A percentile compares a stretch with the other conserved stretches of the same genome.
Conservation (phyloP, 2,888 invertebrate species). For the Spicauda simplicius region DNA sequence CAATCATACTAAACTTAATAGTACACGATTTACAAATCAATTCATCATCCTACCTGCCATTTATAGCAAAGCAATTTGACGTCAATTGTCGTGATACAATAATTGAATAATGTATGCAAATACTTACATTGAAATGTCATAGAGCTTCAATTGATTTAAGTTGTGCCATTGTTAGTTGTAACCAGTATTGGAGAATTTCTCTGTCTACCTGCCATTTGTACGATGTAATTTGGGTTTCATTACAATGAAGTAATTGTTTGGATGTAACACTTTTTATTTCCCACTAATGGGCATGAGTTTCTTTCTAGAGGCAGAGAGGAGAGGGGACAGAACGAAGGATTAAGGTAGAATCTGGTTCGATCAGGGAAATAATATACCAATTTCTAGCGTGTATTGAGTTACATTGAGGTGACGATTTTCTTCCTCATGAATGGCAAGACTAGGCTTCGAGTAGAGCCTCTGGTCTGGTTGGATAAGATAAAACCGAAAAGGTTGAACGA, state of each 20-base stretch:
- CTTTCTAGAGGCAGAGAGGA: no score
- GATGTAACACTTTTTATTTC: no score
- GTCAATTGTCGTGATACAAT: background rate
- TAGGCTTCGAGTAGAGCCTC: no score
- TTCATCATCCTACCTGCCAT: background rate
- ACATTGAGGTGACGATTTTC: no score
- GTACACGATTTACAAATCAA: background rate
- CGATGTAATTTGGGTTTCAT: background rate
- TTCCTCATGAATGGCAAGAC: no score
- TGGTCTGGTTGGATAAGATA: no score
- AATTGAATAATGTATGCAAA: conserved; percentile 46
- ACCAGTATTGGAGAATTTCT: conserved; percentile 10
- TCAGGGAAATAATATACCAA: no score
- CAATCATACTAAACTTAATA: background rate
- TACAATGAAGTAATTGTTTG: conserved; percentile 11
- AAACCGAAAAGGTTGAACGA: no score
- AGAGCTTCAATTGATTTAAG: background rate
- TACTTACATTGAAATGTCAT: conserved; percentile 42
- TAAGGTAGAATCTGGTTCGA: no score
- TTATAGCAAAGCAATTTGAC: background rate
- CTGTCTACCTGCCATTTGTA: background rate
- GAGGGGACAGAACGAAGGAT: no score
- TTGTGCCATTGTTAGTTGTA: conserved; percentile 9
- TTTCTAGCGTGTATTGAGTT: no score
- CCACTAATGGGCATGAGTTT: no score